A percentile compares a stretch with the other conserved stretches of the same genome.
Evolutionary conservation across 2,888 invertebrate species (phyloP).

Genomic region (Eustalomyia histrio): DNA sequence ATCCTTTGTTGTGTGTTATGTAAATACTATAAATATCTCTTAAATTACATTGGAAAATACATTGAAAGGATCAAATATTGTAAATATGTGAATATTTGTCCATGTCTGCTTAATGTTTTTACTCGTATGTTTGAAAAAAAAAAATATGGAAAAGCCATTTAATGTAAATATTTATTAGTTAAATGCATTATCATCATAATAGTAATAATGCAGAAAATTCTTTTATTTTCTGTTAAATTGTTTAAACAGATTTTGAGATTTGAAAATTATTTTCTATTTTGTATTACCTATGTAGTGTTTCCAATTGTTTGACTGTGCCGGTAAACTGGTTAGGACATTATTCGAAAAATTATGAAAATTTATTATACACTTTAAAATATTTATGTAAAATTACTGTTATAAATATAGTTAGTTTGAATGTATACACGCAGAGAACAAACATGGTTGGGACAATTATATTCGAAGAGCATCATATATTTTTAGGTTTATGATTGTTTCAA

Average conservation of each 20-base stretch:
- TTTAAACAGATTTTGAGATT: slow-evolving; percentile 52
- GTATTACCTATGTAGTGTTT: no score
- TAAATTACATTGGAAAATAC: slow-evolving; percentile 63
- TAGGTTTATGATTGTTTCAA: no score
- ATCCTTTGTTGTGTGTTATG: slow-evolving; percentile 54
- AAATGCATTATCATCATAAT: slow-evolving; percentile 29
- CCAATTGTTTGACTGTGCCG: no score
- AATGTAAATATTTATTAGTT: slow-evolving; percentile 53
- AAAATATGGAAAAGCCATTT: slow-evolving; percentile 55
- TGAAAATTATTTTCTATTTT: slow-evolving; percentile 30
- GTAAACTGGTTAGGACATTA: no score
- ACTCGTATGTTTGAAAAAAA: slow-evolving; percentile 14
- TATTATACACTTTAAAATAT: no score
- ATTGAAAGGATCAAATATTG: slow-evolving; percentile 59
- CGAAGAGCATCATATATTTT: no score
- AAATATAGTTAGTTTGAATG: no score
- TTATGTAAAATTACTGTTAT: no score
- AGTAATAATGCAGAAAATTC: slow-evolving; percentile 55
- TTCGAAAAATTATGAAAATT: no score
- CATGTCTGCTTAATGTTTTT: background rate
- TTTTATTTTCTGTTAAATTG: slow-evolving; percentile 24
- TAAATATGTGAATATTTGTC: slow-evolving; percentile 43
- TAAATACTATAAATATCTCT: slow-evolving; percentile 65
- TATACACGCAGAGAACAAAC: no score
- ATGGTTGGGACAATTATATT: no score